Conservation (phyloP, 2,797 vertebrate species). For the Alosa sapidissima region DNA sequence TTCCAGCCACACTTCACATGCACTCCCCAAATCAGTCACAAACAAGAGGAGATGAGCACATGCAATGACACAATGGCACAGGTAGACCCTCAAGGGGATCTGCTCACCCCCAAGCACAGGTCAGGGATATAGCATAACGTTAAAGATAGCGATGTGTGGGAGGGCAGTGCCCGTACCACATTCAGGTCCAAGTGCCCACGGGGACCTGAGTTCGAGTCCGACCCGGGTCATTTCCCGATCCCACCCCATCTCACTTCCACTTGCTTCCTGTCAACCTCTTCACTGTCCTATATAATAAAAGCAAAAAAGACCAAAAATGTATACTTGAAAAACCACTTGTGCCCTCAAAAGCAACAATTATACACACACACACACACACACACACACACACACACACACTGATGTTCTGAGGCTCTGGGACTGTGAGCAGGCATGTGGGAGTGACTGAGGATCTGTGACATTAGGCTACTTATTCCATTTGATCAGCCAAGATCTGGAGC, state of each 20-base stretch:
- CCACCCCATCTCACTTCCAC: too few species aligned
- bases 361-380: background rate
- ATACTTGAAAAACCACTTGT: background rate
- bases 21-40: background rate
- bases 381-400: background rate
- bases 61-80: too few species aligned
- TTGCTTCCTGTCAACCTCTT: too few species aligned
- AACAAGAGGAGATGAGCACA: slow-evolving; percentile 21
- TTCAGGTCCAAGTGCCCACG: too few species aligned
- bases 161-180: background rate
- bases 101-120: background rate
- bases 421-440: slow-evolving; percentile 37
- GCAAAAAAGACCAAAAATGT: too few species aligned
- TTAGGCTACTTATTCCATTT: slow-evolving; percentile 33
- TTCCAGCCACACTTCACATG: background rate
- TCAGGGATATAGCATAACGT: background rate
- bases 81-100: background rate
- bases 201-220: too few species aligned
- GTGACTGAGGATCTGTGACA: slow-evolving; percentile 39
- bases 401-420: background rate
- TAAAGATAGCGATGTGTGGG: background rate
- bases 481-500: slow-evolving; percentile 63
- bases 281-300: background rate
- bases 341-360: background rate
- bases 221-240: too few species aligned